Evolutionary conservation across 2,113 vertebrate species (phyloP), one percentile per base, ranked within the genome.

Genomic region (Lonchura striata): DNA sequence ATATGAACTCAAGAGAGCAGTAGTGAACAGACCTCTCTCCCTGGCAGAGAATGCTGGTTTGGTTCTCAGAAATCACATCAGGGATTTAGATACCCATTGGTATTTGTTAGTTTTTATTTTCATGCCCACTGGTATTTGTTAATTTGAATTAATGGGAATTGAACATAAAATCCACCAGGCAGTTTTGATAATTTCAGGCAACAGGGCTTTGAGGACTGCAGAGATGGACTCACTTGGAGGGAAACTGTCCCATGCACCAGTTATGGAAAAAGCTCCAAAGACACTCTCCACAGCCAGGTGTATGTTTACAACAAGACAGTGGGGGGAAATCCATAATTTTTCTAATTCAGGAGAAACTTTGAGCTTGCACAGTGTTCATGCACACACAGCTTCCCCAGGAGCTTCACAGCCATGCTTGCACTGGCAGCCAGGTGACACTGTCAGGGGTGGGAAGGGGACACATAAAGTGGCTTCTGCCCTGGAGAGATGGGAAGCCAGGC

Each of bases 261-360:
- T 31, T 13, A 5, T 13, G 60, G n/a, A 66, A 42, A 77, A 66
- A 2, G 4, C 8, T 27, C 28, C 69, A 42, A 17, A 68, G n/a
- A 33, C 14, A 31, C 19, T n/a, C 9, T 66, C 14, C 8, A 9
- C 3, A 16, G 28, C 31, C 52, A 24, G 0, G 0, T 52, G 31
- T 14, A 14, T 4, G 0, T 2, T 13, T 44, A 8, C 2, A 3
- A 23, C 2, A 20, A 49, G 15, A 28, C 10, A 24, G 0, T 0
- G 2, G 46, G 44, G 12, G 16, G 3, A 86, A 89, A 71, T 31
- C 46, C 19, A 23, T 6, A 9, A n/a, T 42, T 54, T 46, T 13
- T 23, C 12, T 0, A 4, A 11, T 30, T 31, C n/a, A 49, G 27
- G 25, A 59, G 69, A 71, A 64, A 15, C 4, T 69, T 47, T 86